Percentiles rank a stretch among this genome's conserved stretches.
Evolutionary conservation across 2,113 vertebrate genomes (phyloP).

Genomic region (Spheniscus mendiculus): DNA sequence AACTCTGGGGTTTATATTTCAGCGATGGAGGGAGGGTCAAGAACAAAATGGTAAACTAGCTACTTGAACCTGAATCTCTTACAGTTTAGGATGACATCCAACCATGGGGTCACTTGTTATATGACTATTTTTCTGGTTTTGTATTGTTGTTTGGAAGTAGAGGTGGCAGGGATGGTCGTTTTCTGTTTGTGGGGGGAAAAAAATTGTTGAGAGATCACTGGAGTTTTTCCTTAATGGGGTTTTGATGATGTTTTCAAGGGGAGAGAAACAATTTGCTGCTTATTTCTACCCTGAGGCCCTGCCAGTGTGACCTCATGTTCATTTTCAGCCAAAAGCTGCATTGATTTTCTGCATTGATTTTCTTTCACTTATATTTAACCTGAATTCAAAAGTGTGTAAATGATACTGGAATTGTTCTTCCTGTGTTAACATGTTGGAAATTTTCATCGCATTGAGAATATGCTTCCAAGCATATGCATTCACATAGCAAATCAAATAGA

Average conservation of each 20-base stretch:
- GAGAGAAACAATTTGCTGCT: neutral
- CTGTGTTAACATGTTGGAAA: neutral
- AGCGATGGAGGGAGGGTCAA: neutral
- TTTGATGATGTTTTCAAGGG: slow-evolving; percentile 30
- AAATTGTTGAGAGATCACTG: neutral
- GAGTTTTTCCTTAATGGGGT: neutral
- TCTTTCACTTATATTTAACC: neutral
- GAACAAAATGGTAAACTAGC: neutral
- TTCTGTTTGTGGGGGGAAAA: neutral
- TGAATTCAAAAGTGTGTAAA: neutral
- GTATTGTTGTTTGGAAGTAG: neutral
- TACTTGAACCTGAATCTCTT: neutral
- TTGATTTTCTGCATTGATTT: slow-evolving; percentile 38
- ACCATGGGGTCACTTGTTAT: neutral
- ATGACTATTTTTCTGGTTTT: neutral
- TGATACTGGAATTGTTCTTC: slow-evolving; percentile 5
- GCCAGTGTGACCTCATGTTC: slow-evolving; percentile 16
- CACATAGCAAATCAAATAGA: neutral
- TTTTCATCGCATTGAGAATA: neutral
- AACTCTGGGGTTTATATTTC: neutral
- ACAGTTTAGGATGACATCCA: neutral
- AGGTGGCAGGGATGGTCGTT: neutral
- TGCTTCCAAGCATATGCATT: neutral
- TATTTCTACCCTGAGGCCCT: neutral
- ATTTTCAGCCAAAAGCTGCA: slow-evolving; percentile 8